Evolutionary conservation across 2,888 invertebrate species (phyloP).

Genomic region (Synergus gifuensis): DNA sequence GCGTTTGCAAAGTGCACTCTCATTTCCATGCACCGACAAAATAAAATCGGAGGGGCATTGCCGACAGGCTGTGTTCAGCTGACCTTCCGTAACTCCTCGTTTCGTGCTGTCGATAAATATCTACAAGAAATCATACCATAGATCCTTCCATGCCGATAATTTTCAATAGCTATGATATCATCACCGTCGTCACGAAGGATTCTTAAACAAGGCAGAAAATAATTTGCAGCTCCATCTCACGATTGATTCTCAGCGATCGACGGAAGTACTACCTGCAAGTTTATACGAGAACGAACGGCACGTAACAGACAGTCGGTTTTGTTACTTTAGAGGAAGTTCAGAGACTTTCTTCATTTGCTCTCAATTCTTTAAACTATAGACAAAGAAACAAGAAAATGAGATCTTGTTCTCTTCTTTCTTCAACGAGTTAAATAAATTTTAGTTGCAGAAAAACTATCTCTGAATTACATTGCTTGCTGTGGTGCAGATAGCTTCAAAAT

Average conservation of each 20-base stretch:
- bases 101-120: constrained; percentile 60
- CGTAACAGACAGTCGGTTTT: constrained; percentile 46
- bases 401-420: neutral
- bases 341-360: constrained; percentile 39
- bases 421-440: constrained; percentile 8
- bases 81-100: constrained; percentile 57
- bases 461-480: neutral
- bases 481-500: constrained; percentile 30
- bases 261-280: constrained; percentile 55
- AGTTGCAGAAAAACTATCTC: neutral
- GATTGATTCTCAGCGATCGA: constrained; percentile 56
- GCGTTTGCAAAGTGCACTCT: constrained; percentile 35
- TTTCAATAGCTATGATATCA: constrained; percentile 67
- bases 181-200: constrained; percentile 64
- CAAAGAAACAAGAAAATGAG: constrained; percentile 44
- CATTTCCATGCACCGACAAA: constrained; percentile 41
- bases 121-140: constrained; percentile 64
- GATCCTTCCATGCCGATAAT: constrained; percentile 65
- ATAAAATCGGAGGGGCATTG: constrained; percentile 45
- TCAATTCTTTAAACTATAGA: constrained; percentile 46
- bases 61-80: constrained; percentile 49
- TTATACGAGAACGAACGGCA: constrained; percentile 50
- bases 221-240: constrained; percentile 59
- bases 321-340: constrained; percentile 46
- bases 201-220: constrained; percentile 60